Percentiles rank a stretch among this genome's conserved stretches.
phyloP scores from a whole-genome alignment of 1,140 invertebrate genomes.

The Oryctes rhinoceros region DNA sequence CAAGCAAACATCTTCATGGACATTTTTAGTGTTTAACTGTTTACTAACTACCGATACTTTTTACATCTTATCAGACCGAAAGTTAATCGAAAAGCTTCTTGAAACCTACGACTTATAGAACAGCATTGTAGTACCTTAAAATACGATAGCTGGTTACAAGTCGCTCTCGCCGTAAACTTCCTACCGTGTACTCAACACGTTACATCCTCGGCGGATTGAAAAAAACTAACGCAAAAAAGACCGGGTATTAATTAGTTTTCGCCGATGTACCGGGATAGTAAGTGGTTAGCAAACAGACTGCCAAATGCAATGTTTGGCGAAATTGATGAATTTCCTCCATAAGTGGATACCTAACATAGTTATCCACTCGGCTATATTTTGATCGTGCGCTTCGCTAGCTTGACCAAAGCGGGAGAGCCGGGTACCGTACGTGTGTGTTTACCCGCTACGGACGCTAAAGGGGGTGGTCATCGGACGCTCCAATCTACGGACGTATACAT shows the following conservation, averaged over 20 bases:
- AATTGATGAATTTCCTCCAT: constrained; percentile 41
- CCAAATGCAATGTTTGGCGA: constrained; percentile 40
- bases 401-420: neutral
- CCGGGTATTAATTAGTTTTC: constrained; percentile 38
- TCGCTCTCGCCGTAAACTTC: too few species aligned
- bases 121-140: too few species aligned
- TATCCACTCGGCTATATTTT: constrained; percentile 40
- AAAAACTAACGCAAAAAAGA: constrained; percentile 21
- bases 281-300: constrained; percentile 38
- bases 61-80: too few species aligned
- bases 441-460: neutral
- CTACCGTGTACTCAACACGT: too few species aligned
- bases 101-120: too few species aligned
- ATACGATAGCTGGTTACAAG: too few species aligned
- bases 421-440: neutral
- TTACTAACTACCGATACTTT: too few species aligned
- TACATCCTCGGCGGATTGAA: neutral
- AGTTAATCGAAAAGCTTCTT: too few species aligned
- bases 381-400: constrained; percentile 19
- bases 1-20: too few species aligned
- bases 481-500: neutral
- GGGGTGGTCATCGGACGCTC: neutral
- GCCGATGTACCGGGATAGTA: constrained; percentile 12
- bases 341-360: constrained; percentile 41
- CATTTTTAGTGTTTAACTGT: too few species aligned